These are phyloP conservation scores for Drosophila formosana DNA, from an alignment of 2,888 invertebrate species.

Conservation along the genomic window DNA sequence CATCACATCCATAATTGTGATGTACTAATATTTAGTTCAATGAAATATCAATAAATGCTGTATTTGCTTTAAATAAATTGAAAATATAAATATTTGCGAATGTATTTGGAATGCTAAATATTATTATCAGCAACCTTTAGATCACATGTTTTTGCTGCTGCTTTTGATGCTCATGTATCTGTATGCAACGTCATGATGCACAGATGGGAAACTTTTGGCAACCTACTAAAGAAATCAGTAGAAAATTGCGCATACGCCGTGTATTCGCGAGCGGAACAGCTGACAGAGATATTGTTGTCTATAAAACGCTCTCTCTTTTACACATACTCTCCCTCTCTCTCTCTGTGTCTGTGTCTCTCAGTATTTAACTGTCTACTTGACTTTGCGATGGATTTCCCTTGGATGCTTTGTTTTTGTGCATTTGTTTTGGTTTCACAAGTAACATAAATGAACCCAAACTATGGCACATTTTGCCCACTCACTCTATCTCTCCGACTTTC, in stretches of 20 bases:
- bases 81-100: neutral
- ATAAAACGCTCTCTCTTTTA: neutral
- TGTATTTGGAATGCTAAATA: neutral
- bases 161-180: neutral
- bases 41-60: too few species aligned
- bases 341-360: neutral
- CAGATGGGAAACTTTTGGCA: slow-evolving; percentile 1
- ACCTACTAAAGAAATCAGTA: neutral
- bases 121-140: neutral
- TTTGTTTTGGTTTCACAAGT: slow-evolving; percentile 54
- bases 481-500: slow-evolving; percentile 1
- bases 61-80: neutral
- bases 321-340: neutral
- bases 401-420: slow-evolving; percentile 31
- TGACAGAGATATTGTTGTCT: neutral
- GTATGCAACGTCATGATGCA: neutral
- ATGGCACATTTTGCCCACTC: slow-evolving; percentile 32
- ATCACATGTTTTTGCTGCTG: slow-evolving; percentile 1
- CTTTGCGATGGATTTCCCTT: neutral
- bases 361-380: neutral
- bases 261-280: neutral
- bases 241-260: slow-evolving; percentile 2
- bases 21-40: too few species aligned
- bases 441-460: slow-evolving; percentile 69
- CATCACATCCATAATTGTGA: too few species aligned